Base-by-base conservation (phyloP, 2,797 vertebrate species). In the Numenius phaeopus region DNA sequence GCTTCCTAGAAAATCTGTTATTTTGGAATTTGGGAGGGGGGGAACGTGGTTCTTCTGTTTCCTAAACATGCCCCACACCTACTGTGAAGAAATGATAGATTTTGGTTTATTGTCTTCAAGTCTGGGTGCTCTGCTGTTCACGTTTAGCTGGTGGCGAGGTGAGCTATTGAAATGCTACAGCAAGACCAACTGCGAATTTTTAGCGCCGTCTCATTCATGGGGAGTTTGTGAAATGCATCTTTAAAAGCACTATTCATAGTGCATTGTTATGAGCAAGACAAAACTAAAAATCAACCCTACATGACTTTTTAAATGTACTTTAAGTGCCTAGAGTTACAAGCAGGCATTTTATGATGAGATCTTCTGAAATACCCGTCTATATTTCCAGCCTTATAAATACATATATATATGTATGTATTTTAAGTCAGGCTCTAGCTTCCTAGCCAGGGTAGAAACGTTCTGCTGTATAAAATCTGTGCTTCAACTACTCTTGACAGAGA, bases 401-500 rank as follows among this genome's bases (percentile, higher is more conserved):
- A 27, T 73, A 22, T 1, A 20, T 37, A n/a, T 27, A 9, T 62
- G 23, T 23, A 42, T 82, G n/a, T 75, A 61, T 95, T 66, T 67
- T 59, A 89, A 92, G 37, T 65, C 40, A 57, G 23, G 20, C 29
- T 91, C 2, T 2, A 19, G 47, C 52, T 78, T 90, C 46, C 78
- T 69, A 50, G 40, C 59, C 52, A 49, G 84, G 55, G 75, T 82
- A 42, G 78, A 73, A 92, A 67, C 59, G 37, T 75, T 90, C 29
- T 83, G 40, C 88, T 87, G 11, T 40, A 19, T 49, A 47, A 80
- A 89, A 85, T 91, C 69, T 89, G 32, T 78, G 57, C 67, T 94
- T 91, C 67, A 94, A 42, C 88, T 89, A 8, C 83, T 89, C 64
- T 84, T 82, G 64, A 91, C 54, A 84, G 79, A 84, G 72, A 46